phyloP scores from a whole-genome alignment of 2,797 vertebrate species.

The Pseudochaenichthys georgianus region DNA sequence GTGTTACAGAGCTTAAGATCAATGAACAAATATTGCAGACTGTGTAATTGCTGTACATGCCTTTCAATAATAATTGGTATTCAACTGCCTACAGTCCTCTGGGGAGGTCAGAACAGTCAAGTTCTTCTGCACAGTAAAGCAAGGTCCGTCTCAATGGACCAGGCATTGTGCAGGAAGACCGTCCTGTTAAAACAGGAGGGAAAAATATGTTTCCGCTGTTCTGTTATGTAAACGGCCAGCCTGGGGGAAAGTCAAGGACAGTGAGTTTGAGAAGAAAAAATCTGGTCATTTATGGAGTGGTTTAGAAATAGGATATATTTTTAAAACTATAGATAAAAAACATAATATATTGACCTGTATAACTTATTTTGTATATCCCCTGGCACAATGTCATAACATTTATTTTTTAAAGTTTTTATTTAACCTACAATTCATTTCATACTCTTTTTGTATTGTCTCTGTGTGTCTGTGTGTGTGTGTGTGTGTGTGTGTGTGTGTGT shows the following conservation, averaged over 20 bases:
- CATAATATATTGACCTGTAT: neutral
- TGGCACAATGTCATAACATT: neutral
- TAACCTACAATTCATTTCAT: neutral
- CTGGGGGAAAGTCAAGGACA: neutral
- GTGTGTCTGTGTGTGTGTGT: no score
- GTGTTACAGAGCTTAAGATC: neutral
- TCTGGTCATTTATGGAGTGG: neutral
- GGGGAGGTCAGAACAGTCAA: neutral
- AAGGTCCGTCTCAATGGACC: neutral
- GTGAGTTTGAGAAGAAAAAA: neutral
- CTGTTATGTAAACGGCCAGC: neutral
- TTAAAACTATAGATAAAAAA: neutral
- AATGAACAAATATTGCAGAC: neutral
- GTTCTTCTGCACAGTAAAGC: neutral
- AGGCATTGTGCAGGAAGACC: neutral
- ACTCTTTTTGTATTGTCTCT: neutral
- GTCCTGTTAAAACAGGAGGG: neutral
- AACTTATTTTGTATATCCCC: neutral
- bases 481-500: no score
- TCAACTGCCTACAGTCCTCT: neutral
- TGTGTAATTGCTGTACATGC: neutral
- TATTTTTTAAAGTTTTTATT: neutral
- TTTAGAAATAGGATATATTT: neutral
- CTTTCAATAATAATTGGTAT: neutral
- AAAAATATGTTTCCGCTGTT: neutral